Conservation (phyloP, 2,888 invertebrate genomes). For the Drosophila monieri region DNA sequence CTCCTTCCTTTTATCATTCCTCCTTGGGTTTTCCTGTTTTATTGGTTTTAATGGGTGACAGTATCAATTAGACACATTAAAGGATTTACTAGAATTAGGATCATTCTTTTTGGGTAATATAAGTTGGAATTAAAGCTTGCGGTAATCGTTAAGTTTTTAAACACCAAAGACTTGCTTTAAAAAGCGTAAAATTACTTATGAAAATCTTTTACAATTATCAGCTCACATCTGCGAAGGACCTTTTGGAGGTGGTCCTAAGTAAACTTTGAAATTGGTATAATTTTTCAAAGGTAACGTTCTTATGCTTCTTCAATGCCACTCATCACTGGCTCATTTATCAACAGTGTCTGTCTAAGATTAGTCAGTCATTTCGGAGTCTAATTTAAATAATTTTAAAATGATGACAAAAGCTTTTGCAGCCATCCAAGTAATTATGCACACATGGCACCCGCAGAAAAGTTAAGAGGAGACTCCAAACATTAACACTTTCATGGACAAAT, state of each 20-base stretch:
- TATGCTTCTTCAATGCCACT: background rate
- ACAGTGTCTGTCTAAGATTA: slow-evolving; percentile 36
- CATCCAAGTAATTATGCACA: slow-evolving; percentile 49
- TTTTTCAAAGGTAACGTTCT: slow-evolving; percentile 31
- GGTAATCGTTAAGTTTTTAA: background rate
- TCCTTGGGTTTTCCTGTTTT: slow-evolving; percentile 5
- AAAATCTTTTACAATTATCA: slow-evolving; percentile 65
- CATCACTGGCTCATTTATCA: slow-evolving; percentile 67
- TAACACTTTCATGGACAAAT: slow-evolving; percentile 69
- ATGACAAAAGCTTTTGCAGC: slow-evolving; percentile 60
- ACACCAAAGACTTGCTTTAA: background rate
- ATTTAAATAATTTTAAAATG: slow-evolving; percentile 66
- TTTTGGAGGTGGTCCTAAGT: slow-evolving; percentile 8
- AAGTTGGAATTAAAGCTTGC: background rate
- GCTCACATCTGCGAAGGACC: slow-evolving; percentile 9
- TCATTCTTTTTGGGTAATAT: slow-evolving; percentile 20
- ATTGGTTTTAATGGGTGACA: slow-evolving; percentile 56
- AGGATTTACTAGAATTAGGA: slow-evolving; percentile 54
- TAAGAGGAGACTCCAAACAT: slow-evolving; percentile 56
- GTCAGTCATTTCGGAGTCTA: slow-evolving; percentile 41
- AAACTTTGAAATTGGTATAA: slow-evolving; percentile 29
- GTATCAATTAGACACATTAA: slow-evolving; percentile 76
- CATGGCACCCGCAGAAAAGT: slow-evolving; percentile 31
- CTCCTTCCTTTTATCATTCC: background rate
- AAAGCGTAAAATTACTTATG: slow-evolving; percentile 60